Percentiles rank a stretch among this genome's conserved stretches.
Conservation (phyloP, 1,140 invertebrate genomes). For the Drosophila jambulina region DNA sequence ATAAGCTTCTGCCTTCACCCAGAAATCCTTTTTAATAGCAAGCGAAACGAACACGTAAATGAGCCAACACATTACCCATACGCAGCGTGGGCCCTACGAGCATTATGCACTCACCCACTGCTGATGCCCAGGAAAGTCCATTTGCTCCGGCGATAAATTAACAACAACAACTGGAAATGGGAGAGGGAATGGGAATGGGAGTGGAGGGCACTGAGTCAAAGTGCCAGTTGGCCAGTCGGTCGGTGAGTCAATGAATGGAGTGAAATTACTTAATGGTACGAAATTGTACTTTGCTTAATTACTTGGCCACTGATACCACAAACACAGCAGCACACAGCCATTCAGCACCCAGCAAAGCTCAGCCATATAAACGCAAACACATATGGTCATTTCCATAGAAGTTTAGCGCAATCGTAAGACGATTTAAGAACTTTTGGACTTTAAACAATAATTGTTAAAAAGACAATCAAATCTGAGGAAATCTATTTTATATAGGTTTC, state of each 20-base stretch:
- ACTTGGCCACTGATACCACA: slow-evolving; percentile 75
- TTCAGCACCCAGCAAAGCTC: slow-evolving; percentile 30
- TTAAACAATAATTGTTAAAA: neutral
- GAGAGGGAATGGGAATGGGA: neutral
- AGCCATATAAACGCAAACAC: slow-evolving; percentile 17
- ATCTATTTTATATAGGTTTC: no score
- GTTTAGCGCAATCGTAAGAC: neutral
- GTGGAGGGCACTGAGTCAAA: slow-evolving; percentile 30
- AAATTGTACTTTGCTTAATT: slow-evolving; percentile 84
- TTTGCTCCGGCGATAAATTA: slow-evolving; percentile 72
- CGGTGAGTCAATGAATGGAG: slow-evolving; percentile 75
- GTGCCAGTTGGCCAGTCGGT: slow-evolving; percentile 48
- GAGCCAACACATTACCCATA: slow-evolving; percentile 67
- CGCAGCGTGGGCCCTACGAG: slow-evolving; percentile 40
- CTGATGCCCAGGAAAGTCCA: slow-evolving; percentile 62
- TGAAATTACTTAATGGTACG: slow-evolving; percentile 83
- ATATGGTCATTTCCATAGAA: neutral
- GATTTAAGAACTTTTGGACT: neutral
- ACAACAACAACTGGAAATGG: slow-evolving; percentile 47
- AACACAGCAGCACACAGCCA: slow-evolving; percentile 16
- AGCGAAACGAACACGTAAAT: slow-evolving; percentile 65
- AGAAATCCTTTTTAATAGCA: slow-evolving; percentile 71
- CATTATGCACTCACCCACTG: slow-evolving; percentile 42
- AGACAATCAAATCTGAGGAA: neutral
- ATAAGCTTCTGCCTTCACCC: slow-evolving; percentile 46